Base-by-base conservation (phyloP, 2,797 vertebrate genomes). In the Malurus leucopterus region DNA sequence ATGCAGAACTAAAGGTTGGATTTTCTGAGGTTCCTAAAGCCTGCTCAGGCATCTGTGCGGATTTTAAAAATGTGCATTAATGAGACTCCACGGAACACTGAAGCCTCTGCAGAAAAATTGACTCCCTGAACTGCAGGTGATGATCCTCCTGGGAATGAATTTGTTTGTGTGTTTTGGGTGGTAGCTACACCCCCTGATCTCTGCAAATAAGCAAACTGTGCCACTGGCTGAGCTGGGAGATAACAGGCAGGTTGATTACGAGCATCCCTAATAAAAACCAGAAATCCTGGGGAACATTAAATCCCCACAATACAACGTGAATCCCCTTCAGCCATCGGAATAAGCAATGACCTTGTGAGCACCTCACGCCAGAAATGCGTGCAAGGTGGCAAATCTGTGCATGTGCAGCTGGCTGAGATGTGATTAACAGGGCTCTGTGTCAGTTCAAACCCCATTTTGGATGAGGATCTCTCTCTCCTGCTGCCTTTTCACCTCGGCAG, bases 1-100 rank as follows among this genome's bases (percentile, higher is more conserved):
- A 76, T 55, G 76, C 49, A 62, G 64, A 87, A 85, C 49, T 44
- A 62, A 87, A 90, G 76, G 84, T 20, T 91, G 90, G 46, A 13
- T 84, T 90, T 90, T 58, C 91, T 41, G 57, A 86, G 74, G 51
- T 54, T 88, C 64, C 74, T 78, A 50, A 57, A 18, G 57, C 70
- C 76, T 84, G 70, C 50, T 72, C 77, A 87, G 68, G 87, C 83
- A 71, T 80, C 84, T 88, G 51, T 75, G 63, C 59, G 36, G 41
- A 34, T 83, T 88, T 92, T 43, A 16, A 69, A 80, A 93, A 59
- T 38, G 40, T 75, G 76, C 70, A 41, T 88, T 93, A 94, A 95
- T 93, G 77, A 93, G 85, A n/a, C 68, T 78, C 44, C 77, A 78
- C 0, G 10, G 85, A 91, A 90, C 70, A 53, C 76, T 67, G 73